phyloP scores from a whole-genome alignment of 2,888 invertebrate genomes.

The Lissocephala sabroskyi region DNA sequence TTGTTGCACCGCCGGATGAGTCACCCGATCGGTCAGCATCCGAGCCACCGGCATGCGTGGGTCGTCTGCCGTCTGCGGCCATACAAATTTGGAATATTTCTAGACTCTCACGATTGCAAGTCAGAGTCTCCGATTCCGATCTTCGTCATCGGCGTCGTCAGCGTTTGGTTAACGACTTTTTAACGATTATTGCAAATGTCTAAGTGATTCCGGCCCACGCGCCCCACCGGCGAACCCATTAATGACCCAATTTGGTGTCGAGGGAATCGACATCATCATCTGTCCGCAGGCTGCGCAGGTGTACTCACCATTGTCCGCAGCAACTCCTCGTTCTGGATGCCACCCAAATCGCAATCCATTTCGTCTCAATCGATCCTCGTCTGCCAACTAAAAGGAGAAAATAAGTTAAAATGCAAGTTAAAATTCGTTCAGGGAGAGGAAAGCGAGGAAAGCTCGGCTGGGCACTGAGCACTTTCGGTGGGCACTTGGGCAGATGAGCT shows the following conservation, averaged over 20 bases:
- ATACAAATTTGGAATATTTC: slow-evolving; percentile 9
- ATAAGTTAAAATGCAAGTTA: neutral
- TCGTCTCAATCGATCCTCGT: no score
- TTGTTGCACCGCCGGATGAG: no score
- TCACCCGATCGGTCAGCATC: no score
- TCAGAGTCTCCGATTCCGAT: no score
- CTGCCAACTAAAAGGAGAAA: neutral
- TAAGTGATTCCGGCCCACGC: slow-evolving; percentile 46
- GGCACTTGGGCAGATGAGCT: no score
- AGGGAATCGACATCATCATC: neutral
- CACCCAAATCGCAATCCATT: slow-evolving; percentile 78
- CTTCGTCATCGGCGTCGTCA: slow-evolving; percentile 47
- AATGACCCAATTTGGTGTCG: slow-evolving; percentile 60
- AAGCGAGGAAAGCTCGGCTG: no score
- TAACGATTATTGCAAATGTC: slow-evolving; percentile 57
- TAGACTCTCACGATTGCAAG: neutral
- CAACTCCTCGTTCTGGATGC: slow-evolving; percentile 84
- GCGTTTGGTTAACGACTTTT: slow-evolving; percentile 50
- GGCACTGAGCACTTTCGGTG: no score
- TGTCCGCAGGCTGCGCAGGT: neutral
- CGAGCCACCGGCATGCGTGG: slow-evolving; percentile 25
- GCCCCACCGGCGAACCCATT: slow-evolving; percentile 34
- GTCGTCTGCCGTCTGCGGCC: slow-evolving; percentile 42
- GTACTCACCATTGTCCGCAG: slow-evolving; percentile 82
- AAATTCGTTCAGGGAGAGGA: no score